These are phyloP conservation scores for Pagetopsis macropterus DNA, from an alignment of 2,797 vertebrate genomes.

Conservation along the genomic window DNA sequence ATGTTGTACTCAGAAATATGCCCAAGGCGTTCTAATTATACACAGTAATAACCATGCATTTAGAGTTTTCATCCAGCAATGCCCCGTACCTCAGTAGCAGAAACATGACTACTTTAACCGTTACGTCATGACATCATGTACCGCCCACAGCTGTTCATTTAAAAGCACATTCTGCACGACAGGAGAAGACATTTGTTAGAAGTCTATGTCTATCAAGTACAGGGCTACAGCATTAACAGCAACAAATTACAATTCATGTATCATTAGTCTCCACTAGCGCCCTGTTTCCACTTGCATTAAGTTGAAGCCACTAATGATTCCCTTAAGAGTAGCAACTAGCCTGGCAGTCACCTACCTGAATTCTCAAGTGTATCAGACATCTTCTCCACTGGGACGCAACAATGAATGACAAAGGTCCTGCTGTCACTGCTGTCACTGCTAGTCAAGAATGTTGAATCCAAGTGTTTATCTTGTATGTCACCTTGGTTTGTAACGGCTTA, in stretches of 20 bases:
- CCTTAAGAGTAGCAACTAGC: neutral
- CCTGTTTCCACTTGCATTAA: too few species aligned
- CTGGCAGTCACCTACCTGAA: neutral
- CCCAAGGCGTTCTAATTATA: slow-evolving; percentile 4
- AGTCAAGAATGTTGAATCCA: neutral
- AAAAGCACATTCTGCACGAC: neutral
- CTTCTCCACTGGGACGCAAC: neutral
- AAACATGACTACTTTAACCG: neutral
- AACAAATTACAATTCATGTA: neutral
- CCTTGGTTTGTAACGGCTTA: too few species aligned
- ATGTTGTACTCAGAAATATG: slow-evolving; percentile 18
- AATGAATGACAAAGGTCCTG: neutral
- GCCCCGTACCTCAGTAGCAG: neutral
- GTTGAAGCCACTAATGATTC: neutral
- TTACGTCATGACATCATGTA: neutral
- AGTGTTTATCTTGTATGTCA: neutral
- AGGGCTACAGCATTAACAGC: neutral
- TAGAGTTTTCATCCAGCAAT: slow-evolving; percentile 3
- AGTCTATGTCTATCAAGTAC: neutral
- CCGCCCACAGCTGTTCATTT: neutral
- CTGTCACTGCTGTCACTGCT: neutral
- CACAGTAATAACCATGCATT: slow-evolving; percentile 17
- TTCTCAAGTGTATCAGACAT: neutral
- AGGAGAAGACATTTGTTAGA: neutral
- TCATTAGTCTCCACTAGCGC: too few species aligned